Conservation (phyloP, 2,113 vertebrate genomes). For the Rhinichthys klamathensis region DNA sequence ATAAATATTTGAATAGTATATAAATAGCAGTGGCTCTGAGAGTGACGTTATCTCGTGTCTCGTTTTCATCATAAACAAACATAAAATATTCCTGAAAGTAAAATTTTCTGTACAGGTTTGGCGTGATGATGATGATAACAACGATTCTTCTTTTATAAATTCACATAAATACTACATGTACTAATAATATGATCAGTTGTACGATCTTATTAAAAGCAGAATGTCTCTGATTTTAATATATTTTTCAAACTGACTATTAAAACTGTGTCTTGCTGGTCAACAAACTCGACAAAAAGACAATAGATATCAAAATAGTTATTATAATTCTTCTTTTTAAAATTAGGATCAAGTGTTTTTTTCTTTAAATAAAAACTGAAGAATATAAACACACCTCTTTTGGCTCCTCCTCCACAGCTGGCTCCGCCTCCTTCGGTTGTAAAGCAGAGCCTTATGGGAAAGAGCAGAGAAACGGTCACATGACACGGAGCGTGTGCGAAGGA, state of each 20-base stretch:
- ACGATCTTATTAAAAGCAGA: background rate
- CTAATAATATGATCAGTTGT: background rate
- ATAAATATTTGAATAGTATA: too few relatives aligned
- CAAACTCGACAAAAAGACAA: background rate
- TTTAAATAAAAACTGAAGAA: background rate
- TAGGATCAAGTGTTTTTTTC: background rate
- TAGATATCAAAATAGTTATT: background rate
- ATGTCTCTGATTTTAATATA: background rate
- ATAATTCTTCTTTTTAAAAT: background rate
- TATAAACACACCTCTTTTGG: constrained; percentile 52
- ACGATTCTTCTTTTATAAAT: background rate
- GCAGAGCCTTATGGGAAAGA: background rate
- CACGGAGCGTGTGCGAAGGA: background rate
- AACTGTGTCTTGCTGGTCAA: background rate
- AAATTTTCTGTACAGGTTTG: background rate
- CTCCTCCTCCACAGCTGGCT: constrained; percentile 45
- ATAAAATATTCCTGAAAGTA: background rate
- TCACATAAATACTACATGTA: background rate
- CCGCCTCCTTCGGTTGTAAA: constrained; percentile 52
- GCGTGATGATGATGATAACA: background rate
- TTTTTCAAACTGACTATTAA: background rate
- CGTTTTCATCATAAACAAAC: background rate
- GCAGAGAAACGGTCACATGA: background rate
- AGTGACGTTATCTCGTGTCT: too few relatives aligned
- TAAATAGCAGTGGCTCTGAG: too few relatives aligned